Base-by-base conservation (phyloP, 2,888 invertebrate genomes). In the Sturmia bella region DNA sequence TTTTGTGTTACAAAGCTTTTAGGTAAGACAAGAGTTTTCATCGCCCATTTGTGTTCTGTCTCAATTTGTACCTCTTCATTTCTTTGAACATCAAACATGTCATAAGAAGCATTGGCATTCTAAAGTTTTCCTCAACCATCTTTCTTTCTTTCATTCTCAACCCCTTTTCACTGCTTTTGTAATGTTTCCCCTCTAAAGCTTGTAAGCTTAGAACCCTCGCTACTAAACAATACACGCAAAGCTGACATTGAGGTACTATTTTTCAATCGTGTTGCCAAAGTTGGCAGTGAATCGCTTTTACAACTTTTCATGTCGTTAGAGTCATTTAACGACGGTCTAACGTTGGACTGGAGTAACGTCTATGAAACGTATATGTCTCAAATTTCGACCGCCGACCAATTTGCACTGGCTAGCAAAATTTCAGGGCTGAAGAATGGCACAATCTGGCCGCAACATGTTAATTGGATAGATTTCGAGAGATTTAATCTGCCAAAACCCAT, bases 191-290 rank as follows among this genome's bases (percentile, higher is more conserved):
- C 13, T 39, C 43, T 2, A 3, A 12, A 64, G 63, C 64, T 57
- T 63, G 17, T 52, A 61, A 61, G 69, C 17, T 80, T 89, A n/a
- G 86, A 70, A 43, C 68, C 87, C 5, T 76, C 81, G 3, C 79
- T 70, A 7, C 69, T 97, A 77, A 97, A 97, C 91, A 97, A 97
- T 88, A 97, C 97, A 0, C 93, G 93, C 24, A 92, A 94, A 64
- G 94, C 96, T 0, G 93, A 93, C 69, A 92, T 93, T 32, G 94
- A 96, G 50, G 92, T 96, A 15, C 89, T 97, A 50, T 96, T 97
- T 92, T 97, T 97, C 91, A 97, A 97, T 91, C 92, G 97, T 12
- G 97, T 96, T 64, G 97, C 97, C n/a, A 97, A 97, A 91, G 97
- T 96, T 59, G 97, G 97, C 80, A 96, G 96, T 70, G 96, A 97